Base-by-base conservation (phyloP, 2,113 vertebrate species). In the Antigone vipio region DNA sequence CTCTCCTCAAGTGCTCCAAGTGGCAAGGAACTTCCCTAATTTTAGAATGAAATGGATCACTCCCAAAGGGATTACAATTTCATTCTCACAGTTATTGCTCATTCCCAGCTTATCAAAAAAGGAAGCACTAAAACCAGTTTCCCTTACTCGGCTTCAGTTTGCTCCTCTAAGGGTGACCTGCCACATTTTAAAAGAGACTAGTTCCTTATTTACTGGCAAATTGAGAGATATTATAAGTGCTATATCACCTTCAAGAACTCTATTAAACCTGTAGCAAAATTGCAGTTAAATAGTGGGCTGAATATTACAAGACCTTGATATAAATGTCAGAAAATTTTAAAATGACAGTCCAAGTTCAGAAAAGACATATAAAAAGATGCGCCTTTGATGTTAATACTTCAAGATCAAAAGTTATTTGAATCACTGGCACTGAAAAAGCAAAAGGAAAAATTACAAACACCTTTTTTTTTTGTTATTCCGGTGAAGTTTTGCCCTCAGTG, bases 351-450 rank as follows among this genome's bases (percentile, higher is more conserved):
- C 95, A 96, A 87, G 72, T 96, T 97, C 97, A 97, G 94, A 97
- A 98, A 96, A 98, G 95, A 97, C 87, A 95, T 77, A 98, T 97
- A 98, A 97, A 97, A 93, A 96, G 95, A 96, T 95, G 92, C n/a
- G 71, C 90, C 92, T 98, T 83, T 94, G 86, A 98, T 95, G 86
- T 80, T 84, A 93, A 77, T 90, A 96, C 83, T 90, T 96, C 92
- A 97, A 97, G 97, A 98, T 98, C 98, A 98, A 97, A 97, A 98
- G 97, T 96, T 88, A 89, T 96, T 94, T 97, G 97, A 98, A 96
- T 97, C 94, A 97, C 98, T 97, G 97, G 95, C 97, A 96, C 74
- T 42, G 50, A 89, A 92, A 94, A 96, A 80, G 85, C 78, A 91
- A 92, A 91, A 97, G 93, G 55, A 97, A 92, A 93, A 97, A 29